These are phyloP conservation scores for Neosalanx taihuensis DNA, from an alignment of 2,797 vertebrate species.

Conservation along the genomic window DNA sequence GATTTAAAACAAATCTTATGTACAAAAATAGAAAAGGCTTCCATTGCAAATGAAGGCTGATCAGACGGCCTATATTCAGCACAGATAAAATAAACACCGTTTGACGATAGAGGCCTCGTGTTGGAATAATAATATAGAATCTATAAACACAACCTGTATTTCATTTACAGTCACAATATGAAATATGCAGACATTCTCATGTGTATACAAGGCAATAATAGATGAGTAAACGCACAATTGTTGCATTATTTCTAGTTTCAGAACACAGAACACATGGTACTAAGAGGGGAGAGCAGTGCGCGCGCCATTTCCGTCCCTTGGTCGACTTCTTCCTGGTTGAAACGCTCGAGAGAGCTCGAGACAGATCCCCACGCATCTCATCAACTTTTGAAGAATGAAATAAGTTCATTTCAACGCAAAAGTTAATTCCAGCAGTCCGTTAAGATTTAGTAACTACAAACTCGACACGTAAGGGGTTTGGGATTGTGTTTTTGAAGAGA, in stretches of 20 bases:
- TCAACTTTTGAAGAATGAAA: slow-evolving; percentile 43
- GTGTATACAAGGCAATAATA: neutral
- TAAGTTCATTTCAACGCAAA: neutral
- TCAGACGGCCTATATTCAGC: too few species aligned
- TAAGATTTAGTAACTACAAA: neutral
- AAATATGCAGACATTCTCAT: neutral
- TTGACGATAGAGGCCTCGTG: slow-evolving; percentile 13
- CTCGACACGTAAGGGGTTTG: slow-evolving; percentile 9
- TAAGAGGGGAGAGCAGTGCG: slow-evolving; percentile 15
- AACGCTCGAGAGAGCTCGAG: slow-evolving; percentile 27
- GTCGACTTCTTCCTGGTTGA: slow-evolving; percentile 53
- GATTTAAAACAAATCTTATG: too few species aligned
- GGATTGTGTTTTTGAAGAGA: slow-evolving; percentile 20
- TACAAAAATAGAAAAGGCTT: too few species aligned
- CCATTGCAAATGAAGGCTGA: too few species aligned
- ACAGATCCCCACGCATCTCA: slow-evolving; percentile 28
- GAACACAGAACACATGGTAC: neutral
- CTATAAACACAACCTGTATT: neutral
- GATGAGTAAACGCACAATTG: neutral
- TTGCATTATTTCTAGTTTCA: neutral
- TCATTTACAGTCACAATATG: neutral
- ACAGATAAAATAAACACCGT: slow-evolving; percentile 1
- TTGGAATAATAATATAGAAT: neutral
- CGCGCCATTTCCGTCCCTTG: slow-evolving; percentile 48
- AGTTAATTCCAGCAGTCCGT: neutral